phyloP scores from a whole-genome alignment of 2,797 vertebrate species.

The Lophotriccus pileatus region DNA sequence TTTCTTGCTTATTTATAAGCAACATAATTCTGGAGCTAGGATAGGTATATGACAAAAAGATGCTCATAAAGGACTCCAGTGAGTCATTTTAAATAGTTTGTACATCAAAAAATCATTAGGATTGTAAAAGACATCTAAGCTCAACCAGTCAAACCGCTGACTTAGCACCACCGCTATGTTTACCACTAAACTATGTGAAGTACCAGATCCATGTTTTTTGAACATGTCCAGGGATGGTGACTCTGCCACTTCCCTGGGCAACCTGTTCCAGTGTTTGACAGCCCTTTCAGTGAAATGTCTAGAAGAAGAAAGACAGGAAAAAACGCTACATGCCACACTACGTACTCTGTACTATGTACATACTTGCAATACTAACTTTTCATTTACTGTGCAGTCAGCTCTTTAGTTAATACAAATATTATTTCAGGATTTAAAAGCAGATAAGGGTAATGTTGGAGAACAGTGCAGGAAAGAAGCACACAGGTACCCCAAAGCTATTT shows the following conservation, averaged over 20 bases:
- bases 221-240: not conserved
- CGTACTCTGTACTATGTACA: not conserved
- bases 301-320: not conserved
- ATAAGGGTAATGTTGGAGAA: conserved; percentile 12
- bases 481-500: conserved; percentile 61
- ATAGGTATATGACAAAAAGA: not conserved
- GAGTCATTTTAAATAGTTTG: not conserved
- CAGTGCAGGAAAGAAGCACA: conserved; percentile 29
- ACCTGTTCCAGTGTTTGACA: not conserved
- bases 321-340: not conserved
- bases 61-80: not conserved
- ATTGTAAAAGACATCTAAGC: not conserved
- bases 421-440: conserved; percentile 58
- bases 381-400: conserved; percentile 23
- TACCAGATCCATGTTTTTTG: not conserved
- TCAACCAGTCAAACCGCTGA: accelerated
- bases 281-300: not conserved
- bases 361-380: not conserved
- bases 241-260: not conserved
- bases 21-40: not conserved
- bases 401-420: conserved; percentile 39
- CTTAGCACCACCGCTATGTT: not conserved
- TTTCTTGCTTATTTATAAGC: not conserved
- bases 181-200: not conserved
- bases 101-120: not conserved